A percentile compares a stretch with the other conserved stretches of the same genome.
Evolutionary conservation across 2,888 invertebrate genomes (phyloP).

Genomic region (Macrophya alboannulata): DNA sequence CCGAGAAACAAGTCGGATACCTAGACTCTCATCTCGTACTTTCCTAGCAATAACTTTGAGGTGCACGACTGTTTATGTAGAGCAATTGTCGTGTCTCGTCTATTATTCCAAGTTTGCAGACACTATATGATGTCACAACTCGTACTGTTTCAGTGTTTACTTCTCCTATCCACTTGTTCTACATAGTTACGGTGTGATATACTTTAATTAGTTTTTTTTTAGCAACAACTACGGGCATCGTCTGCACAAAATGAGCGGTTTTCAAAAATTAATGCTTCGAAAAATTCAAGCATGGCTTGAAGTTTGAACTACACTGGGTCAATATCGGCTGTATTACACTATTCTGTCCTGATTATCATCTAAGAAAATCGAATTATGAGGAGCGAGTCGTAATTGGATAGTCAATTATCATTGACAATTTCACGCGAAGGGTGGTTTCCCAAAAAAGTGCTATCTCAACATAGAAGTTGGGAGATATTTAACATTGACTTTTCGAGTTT

Average conservation of each 20-base stretch:
- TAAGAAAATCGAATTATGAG: background rate
- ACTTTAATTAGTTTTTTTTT: background rate
- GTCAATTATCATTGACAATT: background rate
- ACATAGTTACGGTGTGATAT: background rate
- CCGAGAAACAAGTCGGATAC: background rate
- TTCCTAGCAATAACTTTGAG: constrained; percentile 16
- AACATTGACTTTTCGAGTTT: background rate
- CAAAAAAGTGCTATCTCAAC: background rate
- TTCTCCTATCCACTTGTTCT: background rate
- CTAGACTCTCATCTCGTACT: background rate
- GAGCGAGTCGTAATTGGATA: background rate
- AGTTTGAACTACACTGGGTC: background rate
- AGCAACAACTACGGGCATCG: background rate
- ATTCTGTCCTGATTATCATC: background rate
- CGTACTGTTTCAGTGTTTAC: background rate
- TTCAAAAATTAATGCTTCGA: too few relatives aligned
- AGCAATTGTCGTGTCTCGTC: background rate
- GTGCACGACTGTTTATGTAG: constrained; percentile 1
- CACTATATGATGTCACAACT: background rate
- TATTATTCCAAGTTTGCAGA: background rate
- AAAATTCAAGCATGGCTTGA: background rate
- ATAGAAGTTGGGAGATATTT: background rate
- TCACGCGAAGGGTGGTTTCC: background rate
- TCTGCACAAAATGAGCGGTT: too few relatives aligned
- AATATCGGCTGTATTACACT: background rate